Base-by-base conservation (phyloP, 1,140 invertebrate species). In the Trinorchestia longiramus region DNA sequence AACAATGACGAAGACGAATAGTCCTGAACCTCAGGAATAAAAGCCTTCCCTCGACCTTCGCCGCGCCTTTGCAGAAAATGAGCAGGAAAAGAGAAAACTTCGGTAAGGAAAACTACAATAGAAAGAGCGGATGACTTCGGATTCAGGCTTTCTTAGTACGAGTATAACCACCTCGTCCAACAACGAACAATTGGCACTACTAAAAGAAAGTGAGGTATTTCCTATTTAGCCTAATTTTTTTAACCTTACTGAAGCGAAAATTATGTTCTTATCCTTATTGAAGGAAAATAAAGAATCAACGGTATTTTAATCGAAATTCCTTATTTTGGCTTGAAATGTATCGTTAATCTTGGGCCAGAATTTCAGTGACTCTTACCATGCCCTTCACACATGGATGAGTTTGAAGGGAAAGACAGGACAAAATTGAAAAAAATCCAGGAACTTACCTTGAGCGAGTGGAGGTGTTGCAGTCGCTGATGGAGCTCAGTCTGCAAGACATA, bases 401-500 rank as follows among this genome's bases (percentile, higher is more conserved):
- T 53, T 19, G 6, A 53, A 8, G 19, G 47, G 47, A 19, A 8
- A 53, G 19, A 53, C 47, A 53, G 6, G 6, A 8, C 19, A 53
- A 53, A 53, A 53, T 53, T 53, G 19, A 53, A 53, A 53, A 77
- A 77, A 28, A 77, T 28, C 43, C 47, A 15, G 40, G 11, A 28
- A 11, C 92, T 94, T 40, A 94, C 92, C 92, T 94, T 94, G 92
- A 47, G 44, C 92, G 92, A 15, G 40, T 44, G 3, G 92, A 40
- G 6, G 92, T 94, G 44, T 11, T 94, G 92, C 92, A 94, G 92
- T 94, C 92, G 43, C 92, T 94, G 43, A 94, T 94, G 43, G 43
- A 94, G 43, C 19, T 45, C 43, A 94, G 43, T 44, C 92, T 94
- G 92, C 40, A 36, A 40, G 19, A 47, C 28, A 47, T 3, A 94